Evolutionary conservation across 92 coral and sea anemone species (phyloP).

Genomic region (Phenganax marumi): DNA sequence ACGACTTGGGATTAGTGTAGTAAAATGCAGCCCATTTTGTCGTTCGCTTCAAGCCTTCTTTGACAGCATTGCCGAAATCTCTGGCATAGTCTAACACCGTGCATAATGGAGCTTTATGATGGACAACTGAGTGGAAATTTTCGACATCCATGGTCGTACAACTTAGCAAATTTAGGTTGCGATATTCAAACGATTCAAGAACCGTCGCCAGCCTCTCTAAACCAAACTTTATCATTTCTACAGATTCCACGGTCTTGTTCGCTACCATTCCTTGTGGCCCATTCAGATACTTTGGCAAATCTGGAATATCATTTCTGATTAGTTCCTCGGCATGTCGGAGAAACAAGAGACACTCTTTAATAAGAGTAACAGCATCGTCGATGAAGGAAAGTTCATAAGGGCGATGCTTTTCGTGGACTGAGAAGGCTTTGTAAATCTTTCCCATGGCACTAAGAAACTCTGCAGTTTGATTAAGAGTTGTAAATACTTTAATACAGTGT

Average conservation of each 20-base stretch:
- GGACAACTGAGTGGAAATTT: slow-evolving; percentile 50
- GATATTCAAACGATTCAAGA: slow-evolving; percentile 45
- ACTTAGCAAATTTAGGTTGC: slow-evolving; percentile 23
- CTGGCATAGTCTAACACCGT: slow-evolving; percentile 54
- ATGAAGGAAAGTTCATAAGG: too few species aligned
- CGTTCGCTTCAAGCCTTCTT: slow-evolving; percentile 59
- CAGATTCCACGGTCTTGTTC: slow-evolving; percentile 34
- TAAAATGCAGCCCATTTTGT: slow-evolving; percentile 60
- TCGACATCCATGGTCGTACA: slow-evolving; percentile 31
- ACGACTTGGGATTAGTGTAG: slow-evolving; percentile 56
- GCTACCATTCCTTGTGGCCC: slow-evolving; percentile 38
- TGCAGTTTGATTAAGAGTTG: too few species aligned
- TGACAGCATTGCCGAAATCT: slow-evolving; percentile 59
- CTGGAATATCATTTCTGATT: too few species aligned
- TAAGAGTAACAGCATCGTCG: too few species aligned
- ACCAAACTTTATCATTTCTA: slow-evolving; percentile 39
- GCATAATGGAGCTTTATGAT: slow-evolving; percentile 52
- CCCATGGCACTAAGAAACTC: too few species aligned
- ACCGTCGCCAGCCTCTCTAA: slow-evolving; percentile 38
- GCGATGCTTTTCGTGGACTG: too few species aligned
- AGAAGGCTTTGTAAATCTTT: too few species aligned
- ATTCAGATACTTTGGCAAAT: slow-evolving; percentile 31
- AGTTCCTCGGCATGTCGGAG: too few species aligned
- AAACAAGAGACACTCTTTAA: too few species aligned
- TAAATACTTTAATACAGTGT: too few species aligned